Evolutionary conservation across 2,888 invertebrate species (phyloP).

Genomic region (Dasysyrphus tricinctus): DNA sequence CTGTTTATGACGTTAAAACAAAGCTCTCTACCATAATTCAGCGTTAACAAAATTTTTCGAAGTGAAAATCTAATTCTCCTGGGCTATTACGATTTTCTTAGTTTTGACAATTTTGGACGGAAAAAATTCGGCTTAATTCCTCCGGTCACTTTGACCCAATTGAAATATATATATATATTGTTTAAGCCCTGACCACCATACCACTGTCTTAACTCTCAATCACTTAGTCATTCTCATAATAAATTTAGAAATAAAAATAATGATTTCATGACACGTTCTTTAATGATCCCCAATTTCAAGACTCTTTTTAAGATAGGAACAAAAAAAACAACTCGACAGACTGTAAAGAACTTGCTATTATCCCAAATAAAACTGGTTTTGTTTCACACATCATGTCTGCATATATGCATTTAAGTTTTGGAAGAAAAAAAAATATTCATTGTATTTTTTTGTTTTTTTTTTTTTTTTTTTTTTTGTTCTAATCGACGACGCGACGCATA

Average conservation of each 20-base stretch:
- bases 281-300: neutral
- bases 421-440: constrained; percentile 28
- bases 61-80: too few species aligned
- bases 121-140: too few species aligned
- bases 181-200: too few species aligned
- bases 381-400: constrained; percentile 28
- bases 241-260: neutral
- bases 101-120: too few species aligned
- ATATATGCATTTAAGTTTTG: constrained; percentile 2
- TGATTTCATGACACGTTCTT: neutral
- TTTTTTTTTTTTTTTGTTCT: neutral
- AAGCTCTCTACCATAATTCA: too few species aligned
- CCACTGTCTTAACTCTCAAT: too few species aligned
- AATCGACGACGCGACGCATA: constrained; percentile 10
- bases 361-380: constrained; percentile 39
- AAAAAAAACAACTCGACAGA: constrained; percentile 28
- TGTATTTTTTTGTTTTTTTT: constrained; percentile 21
- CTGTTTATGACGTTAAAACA: too few species aligned
- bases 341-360: constrained; percentile 6
- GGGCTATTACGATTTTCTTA: too few species aligned
- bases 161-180: too few species aligned
- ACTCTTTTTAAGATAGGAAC: neutral
- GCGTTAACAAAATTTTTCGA: too few species aligned
- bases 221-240: neutral
- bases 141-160: too few species aligned